Base-by-base conservation (phyloP, 2,888 invertebrate species). In the Zaprionus bogoriensis region DNA sequence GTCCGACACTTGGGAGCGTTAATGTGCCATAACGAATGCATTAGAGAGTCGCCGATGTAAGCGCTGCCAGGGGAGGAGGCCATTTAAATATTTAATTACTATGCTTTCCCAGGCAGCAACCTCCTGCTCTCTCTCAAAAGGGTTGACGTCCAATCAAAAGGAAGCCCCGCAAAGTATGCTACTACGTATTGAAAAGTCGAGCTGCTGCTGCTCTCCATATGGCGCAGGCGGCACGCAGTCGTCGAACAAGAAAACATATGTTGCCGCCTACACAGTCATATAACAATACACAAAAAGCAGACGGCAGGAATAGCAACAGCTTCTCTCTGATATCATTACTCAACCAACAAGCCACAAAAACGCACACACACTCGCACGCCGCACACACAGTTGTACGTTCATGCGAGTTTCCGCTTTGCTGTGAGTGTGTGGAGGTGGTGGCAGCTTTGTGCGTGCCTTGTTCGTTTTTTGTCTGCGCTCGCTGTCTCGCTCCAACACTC, bases 1-100 rank as follows among this genome's bases (percentile, higher is more conserved):
- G 63, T 59, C 58, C 60, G 66, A 57, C 79, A 72, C 67, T 77
- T 70, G 72, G 79, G 79, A 77, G 62, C 78, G 83, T 78, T 82
- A 85, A 85, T 82, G 80, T 82, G 83, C 77, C 86, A 76, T 82
- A 85, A 77, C 83, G 74, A 82, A 83, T 85, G 80, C 83, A 85
- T 82, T 85, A 79, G 85, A 76, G 79, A 74, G 65, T 59, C 69
- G 53, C 36, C 61, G 54, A 59, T 59, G 41, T 61, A 51, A 70
- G 67, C 70, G 53, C 47, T 62, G 76, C 64, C 63, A 57, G 7
- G 72, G 70, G 57, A 61, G 39, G 44, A 61, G 39, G 44, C 39
- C 60, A 63, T 68, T 74, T 81, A 71, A 83, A 80, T 80, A 80
- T 78, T 80, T 80, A 80, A 80, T 80, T 80, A 84, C 80, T 63